A percentile compares a stretch with the other conserved stretches of the same genome.
These are phyloP conservation scores for Peromyscus californicus DNA, from an alignment of 2,113 vertebrate genomes.

Conservation along the genomic window DNA sequence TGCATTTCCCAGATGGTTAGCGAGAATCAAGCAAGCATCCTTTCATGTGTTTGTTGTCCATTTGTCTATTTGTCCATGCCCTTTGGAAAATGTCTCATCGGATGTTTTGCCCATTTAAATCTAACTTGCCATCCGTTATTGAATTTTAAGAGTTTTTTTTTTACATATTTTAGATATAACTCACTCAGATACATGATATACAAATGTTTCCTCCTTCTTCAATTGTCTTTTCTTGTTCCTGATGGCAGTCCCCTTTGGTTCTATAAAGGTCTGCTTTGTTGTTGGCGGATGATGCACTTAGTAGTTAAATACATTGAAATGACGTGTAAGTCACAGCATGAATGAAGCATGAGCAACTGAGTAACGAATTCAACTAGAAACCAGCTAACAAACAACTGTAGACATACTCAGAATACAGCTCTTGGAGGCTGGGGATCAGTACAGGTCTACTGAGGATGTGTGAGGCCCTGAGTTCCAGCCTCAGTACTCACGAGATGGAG, in stretches of 20 bases:
- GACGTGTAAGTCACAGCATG: no score
- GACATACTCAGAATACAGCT: background rate
- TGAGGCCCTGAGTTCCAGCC: background rate
- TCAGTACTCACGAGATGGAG: background rate
- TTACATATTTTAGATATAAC: background rate
- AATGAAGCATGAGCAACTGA: background rate
- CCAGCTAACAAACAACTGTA: background rate
- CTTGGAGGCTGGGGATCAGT: no score
- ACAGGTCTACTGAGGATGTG: background rate
- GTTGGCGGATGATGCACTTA: background rate
- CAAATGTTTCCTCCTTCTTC: background rate
- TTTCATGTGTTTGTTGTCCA: background rate
- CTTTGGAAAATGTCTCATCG: background rate
- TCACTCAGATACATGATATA: background rate
- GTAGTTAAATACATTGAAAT: background rate
- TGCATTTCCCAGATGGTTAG: background rate
- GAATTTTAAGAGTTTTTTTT: background rate
- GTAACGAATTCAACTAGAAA: background rate
- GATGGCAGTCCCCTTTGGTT: background rate
- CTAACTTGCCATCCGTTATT: background rate
- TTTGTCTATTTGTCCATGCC: background rate
- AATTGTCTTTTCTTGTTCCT: background rate
- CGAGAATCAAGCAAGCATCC: background rate
- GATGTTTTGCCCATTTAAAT: background rate
- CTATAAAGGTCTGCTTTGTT: background rate